Base-by-base conservation (phyloP, 2,888 invertebrate species). In the Cremastobaeus sp. region DNA sequence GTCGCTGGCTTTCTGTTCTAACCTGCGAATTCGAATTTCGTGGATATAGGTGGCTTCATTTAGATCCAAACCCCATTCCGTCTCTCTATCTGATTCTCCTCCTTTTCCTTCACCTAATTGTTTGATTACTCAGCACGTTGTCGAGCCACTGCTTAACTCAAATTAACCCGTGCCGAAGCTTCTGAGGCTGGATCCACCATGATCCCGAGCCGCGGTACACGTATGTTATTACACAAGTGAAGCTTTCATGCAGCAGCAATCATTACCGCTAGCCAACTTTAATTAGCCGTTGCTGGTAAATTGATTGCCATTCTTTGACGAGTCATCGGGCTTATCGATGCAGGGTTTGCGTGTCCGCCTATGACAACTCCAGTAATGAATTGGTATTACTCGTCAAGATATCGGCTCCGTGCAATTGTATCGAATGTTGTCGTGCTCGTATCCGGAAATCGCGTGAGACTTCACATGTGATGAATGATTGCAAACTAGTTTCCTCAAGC, bases 91-190 rank as follows among this genome's bases (percentile, higher is more conserved):
- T 37, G 34, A 11, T 54, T 35, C 59, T 59, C 69, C 60, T 70
- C 75, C 60, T 64, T 70, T 60, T 45, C 70, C 73, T 60, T 66
- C 76, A 77, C 78, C 82, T 87, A 87, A 87, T 88, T 87, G 86
- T 88, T 87, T 86, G 87, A 87, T 88, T 87, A 88, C 86, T 88
- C 87, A 87, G 87, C 86, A 85, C 82, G 80, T 78, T 81, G 81
- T 83, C 82, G 85, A 84, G 82, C 83, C 79, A 83, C 83, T 84
- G 82, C 83, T 84, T 83, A 86, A 85, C 84, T 86, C 83, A 81
- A 84, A 86, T 85, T 85, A 81, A 81, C 79, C 81, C 74, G 43
- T 59, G 74, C 74, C 66, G 74, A 78, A 76, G 74, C 78, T 74
- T 62, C 70, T 55, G 55, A 68, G 30, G 59, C 74, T 73, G 50